Percentiles rank a stretch among this genome's conserved stretches.
Conservation (phyloP, 2,888 invertebrate species). For the Encarsia formosa region DNA sequence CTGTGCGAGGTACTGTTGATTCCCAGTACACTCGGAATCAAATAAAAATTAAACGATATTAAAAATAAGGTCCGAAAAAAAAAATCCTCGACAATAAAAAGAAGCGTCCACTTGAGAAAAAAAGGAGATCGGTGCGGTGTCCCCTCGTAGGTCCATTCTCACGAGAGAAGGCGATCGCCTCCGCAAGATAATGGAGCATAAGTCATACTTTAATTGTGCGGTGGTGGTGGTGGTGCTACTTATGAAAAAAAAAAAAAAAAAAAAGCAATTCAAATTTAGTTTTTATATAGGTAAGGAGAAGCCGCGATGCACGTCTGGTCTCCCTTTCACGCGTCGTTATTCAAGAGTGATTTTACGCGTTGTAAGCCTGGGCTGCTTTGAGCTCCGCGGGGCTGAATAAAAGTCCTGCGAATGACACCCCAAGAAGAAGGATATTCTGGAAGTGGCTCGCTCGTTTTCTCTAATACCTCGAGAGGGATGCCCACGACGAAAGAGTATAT, state of each 20-base stretch:
- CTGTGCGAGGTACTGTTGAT: no score
- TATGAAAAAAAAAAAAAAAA: no score
- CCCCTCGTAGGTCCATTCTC: slow-evolving; percentile 7
- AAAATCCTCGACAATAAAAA: no score
- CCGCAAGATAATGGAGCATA: slow-evolving; percentile 13
- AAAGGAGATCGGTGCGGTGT: no score
- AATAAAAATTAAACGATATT: no score
- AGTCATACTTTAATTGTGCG: slow-evolving; percentile 23
- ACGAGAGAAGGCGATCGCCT: slow-evolving; percentile 5
- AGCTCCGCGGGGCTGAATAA: slow-evolving; percentile 3
- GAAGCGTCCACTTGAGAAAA: no score
- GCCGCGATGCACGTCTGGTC: not conserved
- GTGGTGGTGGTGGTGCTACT: slow-evolving; percentile 1
- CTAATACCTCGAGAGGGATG: slow-evolving; percentile 33
- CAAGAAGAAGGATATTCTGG: slow-evolving; percentile 35
- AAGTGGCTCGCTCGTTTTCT: slow-evolving; percentile 25
- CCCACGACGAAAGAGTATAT: slow-evolving; percentile 10
- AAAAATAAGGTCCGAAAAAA: no score
- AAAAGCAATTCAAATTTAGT: slow-evolving; percentile 18
- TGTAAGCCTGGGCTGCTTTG: slow-evolving; percentile 9
- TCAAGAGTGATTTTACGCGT: slow-evolving; percentile 28
- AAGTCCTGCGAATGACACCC: slow-evolving; percentile 34
- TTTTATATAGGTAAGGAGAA: slow-evolving; percentile 10
- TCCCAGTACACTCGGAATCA: no score
- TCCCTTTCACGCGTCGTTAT: slow-evolving; percentile 17